phyloP scores from a whole-genome alignment of 1,140 invertebrate genomes.

The Nebria ingens region DNA sequence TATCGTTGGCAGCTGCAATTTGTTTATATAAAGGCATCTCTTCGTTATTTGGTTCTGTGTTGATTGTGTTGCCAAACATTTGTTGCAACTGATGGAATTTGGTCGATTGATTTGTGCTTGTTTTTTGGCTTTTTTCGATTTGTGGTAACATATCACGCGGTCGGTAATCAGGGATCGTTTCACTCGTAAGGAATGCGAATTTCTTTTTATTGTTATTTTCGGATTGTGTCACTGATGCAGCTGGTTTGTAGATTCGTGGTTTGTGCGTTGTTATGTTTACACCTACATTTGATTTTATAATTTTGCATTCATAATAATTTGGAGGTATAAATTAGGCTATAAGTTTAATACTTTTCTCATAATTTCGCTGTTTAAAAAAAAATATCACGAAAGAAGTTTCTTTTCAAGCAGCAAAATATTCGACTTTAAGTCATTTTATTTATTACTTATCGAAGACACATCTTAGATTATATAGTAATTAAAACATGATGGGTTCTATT shows the following conservation, averaged over 20 bases:
- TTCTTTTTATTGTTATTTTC: conserved; percentile 73
- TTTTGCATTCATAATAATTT: too few species aligned
- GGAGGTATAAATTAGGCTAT: too few species aligned
- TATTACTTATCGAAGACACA: too few species aligned
- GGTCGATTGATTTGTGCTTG: conserved; percentile 60
- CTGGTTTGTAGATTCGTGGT: conserved; percentile 49
- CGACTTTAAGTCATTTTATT: too few species aligned
- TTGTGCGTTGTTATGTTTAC: conserved; percentile 60
- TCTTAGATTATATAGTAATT: too few species aligned
- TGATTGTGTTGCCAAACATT: conserved; percentile 52
- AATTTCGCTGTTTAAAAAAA: too few species aligned
- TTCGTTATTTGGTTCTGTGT: conserved; percentile 27
- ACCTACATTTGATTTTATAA: conserved; percentile 34
- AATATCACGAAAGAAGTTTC: too few species aligned
- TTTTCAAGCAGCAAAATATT: too few species aligned
- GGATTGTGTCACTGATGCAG: conserved; percentile 19
- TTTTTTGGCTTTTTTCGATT: conserved; percentile 60
- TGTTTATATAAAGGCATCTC: conserved; percentile 44
- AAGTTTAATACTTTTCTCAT: too few species aligned
- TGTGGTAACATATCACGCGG: conserved; percentile 38
- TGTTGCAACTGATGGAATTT: conserved; percentile 65
- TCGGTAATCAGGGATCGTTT: conserved; percentile 75
- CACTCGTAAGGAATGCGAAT: conserved; percentile 70
- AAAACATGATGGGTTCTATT: too few species aligned
- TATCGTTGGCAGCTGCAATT: conserved; percentile 39